phyloP scores from a whole-genome alignment of 2,113 vertebrate genomes.

The Melanerpes formicivorus region DNA sequence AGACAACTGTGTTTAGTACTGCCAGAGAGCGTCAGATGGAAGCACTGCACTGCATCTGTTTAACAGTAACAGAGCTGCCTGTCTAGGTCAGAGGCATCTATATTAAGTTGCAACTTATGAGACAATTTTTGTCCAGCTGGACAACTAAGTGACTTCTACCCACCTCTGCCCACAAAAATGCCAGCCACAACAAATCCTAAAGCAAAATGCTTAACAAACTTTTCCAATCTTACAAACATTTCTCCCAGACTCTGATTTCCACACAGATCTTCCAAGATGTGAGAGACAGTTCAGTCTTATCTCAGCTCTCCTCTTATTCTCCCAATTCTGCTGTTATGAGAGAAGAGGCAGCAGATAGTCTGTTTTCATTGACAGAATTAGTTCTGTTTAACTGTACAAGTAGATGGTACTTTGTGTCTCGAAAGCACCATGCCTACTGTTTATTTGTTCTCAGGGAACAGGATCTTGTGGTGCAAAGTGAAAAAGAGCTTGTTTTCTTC shows the following conservation, averaged over 20 bases:
- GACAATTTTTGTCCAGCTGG: neutral
- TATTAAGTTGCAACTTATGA: neutral
- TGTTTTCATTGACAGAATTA: neutral
- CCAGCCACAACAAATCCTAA: neutral
- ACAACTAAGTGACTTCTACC: neutral
- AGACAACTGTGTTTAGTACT: neutral
- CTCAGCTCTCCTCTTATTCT: neutral
- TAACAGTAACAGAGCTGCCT: neutral
- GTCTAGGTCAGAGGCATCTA: neutral
- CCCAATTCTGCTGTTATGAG: neutral
- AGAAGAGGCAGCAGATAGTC: neutral
- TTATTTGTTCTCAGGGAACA: neutral
- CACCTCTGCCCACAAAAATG: neutral
- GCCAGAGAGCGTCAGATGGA: neutral
- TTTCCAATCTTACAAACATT: neutral
- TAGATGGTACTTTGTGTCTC: neutral
- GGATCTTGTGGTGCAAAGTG: neutral
- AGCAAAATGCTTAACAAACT: neutral
- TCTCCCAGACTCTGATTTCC: neutral
- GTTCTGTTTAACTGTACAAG: neutral
- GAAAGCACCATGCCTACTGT: neutral
- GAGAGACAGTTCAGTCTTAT: neutral
- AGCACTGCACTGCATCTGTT: neutral
- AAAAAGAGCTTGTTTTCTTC: neutral
- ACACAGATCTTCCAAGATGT: neutral